Evolutionary conservation across 2,888 invertebrate species (phyloP).

Genomic region (Pomacea canaliculata): DNA sequence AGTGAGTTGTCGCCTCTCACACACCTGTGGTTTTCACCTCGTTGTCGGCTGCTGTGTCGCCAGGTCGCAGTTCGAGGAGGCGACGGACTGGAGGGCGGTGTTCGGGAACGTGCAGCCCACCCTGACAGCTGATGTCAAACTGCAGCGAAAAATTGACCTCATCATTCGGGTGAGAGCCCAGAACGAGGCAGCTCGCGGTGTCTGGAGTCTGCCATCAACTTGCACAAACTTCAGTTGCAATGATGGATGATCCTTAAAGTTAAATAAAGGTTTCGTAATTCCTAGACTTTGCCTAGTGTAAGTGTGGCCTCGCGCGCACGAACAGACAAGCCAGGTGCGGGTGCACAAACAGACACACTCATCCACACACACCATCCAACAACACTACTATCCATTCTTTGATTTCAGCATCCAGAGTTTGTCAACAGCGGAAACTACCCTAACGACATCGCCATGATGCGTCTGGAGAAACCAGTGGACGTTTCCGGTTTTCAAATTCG

Average conservation of each 20-base stretch:
- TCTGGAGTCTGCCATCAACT: too few relatives aligned
- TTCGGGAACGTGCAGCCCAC: constrained; percentile 33
- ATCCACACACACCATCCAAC: too few relatives aligned
- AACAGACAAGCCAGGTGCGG: too few relatives aligned
- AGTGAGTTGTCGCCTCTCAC: too few relatives aligned
- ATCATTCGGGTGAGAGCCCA: constrained; percentile 33
- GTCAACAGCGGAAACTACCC: constrained; percentile 49
- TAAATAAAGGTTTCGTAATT: too few relatives aligned
- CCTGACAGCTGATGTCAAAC: constrained; percentile 26
- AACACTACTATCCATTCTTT: background rate
- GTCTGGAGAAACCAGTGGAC: constrained; percentile 39
- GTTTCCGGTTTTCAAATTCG: constrained; percentile 41
- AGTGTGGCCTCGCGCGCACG: too few relatives aligned
- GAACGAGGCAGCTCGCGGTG: background rate
- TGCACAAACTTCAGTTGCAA: too few relatives aligned
- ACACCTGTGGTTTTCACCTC: too few relatives aligned
- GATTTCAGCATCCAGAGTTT: constrained; percentile 42
- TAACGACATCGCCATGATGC: constrained; percentile 47
- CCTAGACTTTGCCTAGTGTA: too few relatives aligned
- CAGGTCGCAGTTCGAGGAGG: constrained; percentile 38
- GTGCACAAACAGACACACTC: too few relatives aligned
- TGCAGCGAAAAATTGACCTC: constrained; percentile 35
- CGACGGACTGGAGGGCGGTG: constrained; percentile 38
- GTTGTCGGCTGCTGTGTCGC: too few relatives aligned
- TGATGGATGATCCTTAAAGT: too few relatives aligned